Percentiles rank a stretch among this genome's conserved stretches.
These are phyloP conservation scores for Phylloscopus collybita DNA, from an alignment of 2,797 vertebrate species.

Conservation along the genomic window DNA sequence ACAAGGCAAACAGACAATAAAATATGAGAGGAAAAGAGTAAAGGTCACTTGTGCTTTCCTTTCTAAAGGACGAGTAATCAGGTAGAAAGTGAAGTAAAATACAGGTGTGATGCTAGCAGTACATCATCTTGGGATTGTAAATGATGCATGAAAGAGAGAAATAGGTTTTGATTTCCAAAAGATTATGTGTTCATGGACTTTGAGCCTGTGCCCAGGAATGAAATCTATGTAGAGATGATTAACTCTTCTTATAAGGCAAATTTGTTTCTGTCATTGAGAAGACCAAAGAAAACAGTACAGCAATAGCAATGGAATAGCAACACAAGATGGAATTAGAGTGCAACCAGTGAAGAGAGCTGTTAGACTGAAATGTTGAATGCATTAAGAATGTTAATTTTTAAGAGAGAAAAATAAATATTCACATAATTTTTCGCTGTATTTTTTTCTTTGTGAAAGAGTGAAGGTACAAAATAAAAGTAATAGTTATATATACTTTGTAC, in stretches of 20 bases:
- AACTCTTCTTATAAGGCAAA: slow-evolving; percentile 4
- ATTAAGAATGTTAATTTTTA: background rate
- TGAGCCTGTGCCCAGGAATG: slow-evolving; percentile 7
- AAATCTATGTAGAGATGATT: slow-evolving; percentile 32
- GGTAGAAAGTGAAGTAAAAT: slow-evolving; percentile 15
- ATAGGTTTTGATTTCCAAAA: slow-evolving; percentile 50
- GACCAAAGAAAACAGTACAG: background rate
- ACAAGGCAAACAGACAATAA: background rate
- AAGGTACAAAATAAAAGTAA: background rate
- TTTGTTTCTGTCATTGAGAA: slow-evolving; percentile 48
- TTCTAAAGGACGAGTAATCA: background rate
- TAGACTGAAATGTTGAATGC: background rate
- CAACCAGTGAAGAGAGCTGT: background rate
- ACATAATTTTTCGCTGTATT: background rate
- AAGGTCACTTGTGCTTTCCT: slow-evolving; percentile 36
- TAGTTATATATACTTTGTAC: background rate
- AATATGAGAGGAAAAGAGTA: background rate
- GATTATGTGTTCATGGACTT: slow-evolving; percentile 49
- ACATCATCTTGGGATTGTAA: slow-evolving; percentile 28
- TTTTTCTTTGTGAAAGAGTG: background rate
- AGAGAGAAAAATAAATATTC: background rate
- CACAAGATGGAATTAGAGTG: background rate
- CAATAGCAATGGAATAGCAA: background rate
- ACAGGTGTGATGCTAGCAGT: slow-evolving; percentile 31
- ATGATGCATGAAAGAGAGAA: slow-evolving; percentile 50